A percentile compares a stretch with the other conserved stretches of the same genome.
Conservation (phyloP, 23 tunicate genomes). For the Ascidia mentula region DNA sequence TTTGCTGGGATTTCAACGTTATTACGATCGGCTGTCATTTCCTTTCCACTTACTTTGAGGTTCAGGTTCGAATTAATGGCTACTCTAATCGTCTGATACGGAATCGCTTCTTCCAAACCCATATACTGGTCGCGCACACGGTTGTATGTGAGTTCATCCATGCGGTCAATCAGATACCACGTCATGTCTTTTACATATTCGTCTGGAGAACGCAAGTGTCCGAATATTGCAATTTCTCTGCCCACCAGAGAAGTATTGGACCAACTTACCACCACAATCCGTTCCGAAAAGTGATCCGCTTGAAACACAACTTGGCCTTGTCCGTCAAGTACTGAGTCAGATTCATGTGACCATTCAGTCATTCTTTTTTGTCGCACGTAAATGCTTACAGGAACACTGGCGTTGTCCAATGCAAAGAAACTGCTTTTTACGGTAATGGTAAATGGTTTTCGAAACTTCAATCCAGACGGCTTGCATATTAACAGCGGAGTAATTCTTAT, state of each 20-base stretch:
- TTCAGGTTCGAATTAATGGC: background rate
- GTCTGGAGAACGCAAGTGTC: background rate
- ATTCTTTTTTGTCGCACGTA: background rate
- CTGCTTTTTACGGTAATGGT: background rate
- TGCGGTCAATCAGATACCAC: background rate
- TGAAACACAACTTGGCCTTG: background rate
- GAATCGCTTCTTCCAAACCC: background rate
- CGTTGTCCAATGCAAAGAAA: background rate
- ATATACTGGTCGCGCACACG: background rate
- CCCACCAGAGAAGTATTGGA: background rate
- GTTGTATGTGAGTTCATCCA: background rate
- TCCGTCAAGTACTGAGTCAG: background rate
- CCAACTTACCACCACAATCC: background rate
- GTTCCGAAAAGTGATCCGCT: background rate
- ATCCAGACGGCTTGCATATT: background rate
- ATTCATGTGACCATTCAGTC: background rate
- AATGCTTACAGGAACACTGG: background rate
- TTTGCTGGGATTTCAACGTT: background rate
- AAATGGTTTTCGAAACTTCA: background rate
- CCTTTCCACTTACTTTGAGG: background rate
- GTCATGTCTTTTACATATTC: background rate
- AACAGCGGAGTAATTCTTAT: background rate
- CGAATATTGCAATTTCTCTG: background rate
- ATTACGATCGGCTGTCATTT: background rate
- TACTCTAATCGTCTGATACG: background rate